Conservation (phyloP, 2,888 invertebrate genomes). For the Creontiades dilutus region DNA sequence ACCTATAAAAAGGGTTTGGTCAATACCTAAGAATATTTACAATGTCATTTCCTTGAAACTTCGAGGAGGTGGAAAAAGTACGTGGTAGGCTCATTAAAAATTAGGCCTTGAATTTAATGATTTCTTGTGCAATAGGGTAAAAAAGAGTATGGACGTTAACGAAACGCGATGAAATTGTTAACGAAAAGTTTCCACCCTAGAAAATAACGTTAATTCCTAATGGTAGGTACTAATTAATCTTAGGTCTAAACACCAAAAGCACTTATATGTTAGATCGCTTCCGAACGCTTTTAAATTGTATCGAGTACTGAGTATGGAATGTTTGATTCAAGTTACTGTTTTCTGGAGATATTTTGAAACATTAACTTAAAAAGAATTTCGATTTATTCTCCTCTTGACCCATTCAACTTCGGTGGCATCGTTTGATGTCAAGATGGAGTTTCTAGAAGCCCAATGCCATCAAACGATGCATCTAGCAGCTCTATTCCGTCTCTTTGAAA, state of each 20-base stretch:
- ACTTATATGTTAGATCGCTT: background rate
- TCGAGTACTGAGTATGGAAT: background rate
- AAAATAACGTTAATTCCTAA: background rate
- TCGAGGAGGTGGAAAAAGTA: constrained; percentile 18
- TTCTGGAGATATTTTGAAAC: background rate
- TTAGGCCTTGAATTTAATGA: constrained; percentile 46
- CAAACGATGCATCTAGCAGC: too few species aligned
- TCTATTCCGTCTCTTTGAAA: too few species aligned
- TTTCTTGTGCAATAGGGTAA: constrained; percentile 21
- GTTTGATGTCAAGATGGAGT: too few species aligned
- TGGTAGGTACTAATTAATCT: background rate
- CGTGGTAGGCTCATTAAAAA: background rate
- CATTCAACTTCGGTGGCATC: too few species aligned
- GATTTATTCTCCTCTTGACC: too few species aligned
- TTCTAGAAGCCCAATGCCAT: too few species aligned
- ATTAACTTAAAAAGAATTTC: too few species aligned
- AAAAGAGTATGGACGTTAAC: background rate
- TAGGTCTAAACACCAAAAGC: background rate
- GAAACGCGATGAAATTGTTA: background rate
- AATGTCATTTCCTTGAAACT: constrained; percentile 22
- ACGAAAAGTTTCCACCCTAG: constrained; percentile 15
- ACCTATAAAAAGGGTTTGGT: constrained; percentile 48
- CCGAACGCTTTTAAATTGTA: background rate
- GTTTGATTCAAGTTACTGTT: background rate
- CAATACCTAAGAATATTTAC: constrained; percentile 57